These are phyloP conservation scores for Lacerta bilineata DNA, from an alignment of 2,797 vertebrate species.

Conservation along the genomic window DNA sequence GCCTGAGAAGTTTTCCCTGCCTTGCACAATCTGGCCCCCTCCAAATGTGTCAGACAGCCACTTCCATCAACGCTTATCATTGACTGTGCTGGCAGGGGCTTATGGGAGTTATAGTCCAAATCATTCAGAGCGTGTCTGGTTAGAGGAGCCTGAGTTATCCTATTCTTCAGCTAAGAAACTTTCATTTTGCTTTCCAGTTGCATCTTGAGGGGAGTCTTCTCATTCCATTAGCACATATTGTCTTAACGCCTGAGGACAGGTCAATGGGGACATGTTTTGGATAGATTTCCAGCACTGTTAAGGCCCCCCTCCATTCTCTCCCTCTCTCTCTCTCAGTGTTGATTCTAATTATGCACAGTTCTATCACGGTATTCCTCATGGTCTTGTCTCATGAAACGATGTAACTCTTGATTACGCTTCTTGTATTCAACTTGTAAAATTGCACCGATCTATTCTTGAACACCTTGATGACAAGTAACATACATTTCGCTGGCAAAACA, in stretches of 20 bases:
- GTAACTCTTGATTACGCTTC: slow-evolving; percentile 77
- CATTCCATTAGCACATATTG: slow-evolving; percentile 39
- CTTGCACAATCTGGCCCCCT: too few species aligned
- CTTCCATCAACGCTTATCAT: too few species aligned
- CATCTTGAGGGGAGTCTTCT: slow-evolving; percentile 32
- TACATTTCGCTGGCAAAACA: slow-evolving; percentile 75
- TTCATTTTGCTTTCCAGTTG: neutral
- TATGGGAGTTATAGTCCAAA: too few species aligned
- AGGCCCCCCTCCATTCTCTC: slow-evolving; percentile 57
- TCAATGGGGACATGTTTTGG: slow-evolving; percentile 59
- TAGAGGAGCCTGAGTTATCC: neutral
- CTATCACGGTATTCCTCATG: slow-evolving; percentile 73
- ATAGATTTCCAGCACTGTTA: slow-evolving; percentile 62
- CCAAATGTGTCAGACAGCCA: too few species aligned
- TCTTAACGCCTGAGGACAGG: slow-evolving; percentile 64
- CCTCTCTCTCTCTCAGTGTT: slow-evolving; percentile 48
- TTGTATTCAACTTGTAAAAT: slow-evolving; percentile 70
- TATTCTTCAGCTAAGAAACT: slow-evolving; percentile 20
- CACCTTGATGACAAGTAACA: slow-evolving; percentile 77
- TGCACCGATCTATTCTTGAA: slow-evolving; percentile 66
- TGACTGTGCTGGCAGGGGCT: too few species aligned
- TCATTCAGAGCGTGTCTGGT: neutral
- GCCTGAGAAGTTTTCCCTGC: neutral
- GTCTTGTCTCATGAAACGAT: slow-evolving; percentile 73
- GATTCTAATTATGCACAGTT: slow-evolving; percentile 74